These are phyloP conservation scores for Chaetura pelagica DNA, from an alignment of 2,113 vertebrate genomes.

Conservation along the genomic window DNA sequence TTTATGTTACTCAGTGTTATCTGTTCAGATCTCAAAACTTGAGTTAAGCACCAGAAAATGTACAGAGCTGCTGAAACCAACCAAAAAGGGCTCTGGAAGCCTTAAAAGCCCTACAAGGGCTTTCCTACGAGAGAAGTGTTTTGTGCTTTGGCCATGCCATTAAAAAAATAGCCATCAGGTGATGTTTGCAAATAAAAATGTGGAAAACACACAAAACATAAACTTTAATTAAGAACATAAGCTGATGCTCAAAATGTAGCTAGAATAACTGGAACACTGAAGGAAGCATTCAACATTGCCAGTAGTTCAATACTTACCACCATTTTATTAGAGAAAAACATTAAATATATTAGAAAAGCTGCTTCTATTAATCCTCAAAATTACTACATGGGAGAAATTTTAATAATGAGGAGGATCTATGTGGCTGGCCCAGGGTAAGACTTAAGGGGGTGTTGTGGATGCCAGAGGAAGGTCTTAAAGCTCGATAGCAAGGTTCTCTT, in stretches of 20 bases:
- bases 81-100: neutral
- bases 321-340: neutral
- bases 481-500: too few species aligned
- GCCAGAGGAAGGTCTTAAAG: too few species aligned
- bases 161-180: neutral
- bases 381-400: neutral
- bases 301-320: neutral
- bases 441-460: neutral
- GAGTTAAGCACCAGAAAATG: conserved; percentile 38
- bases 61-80: neutral
- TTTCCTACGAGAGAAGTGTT: neutral
- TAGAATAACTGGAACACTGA: neutral
- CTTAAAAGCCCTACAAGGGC: neutral
- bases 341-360: neutral
- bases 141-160: neutral
- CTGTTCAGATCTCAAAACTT: conserved; percentile 37
- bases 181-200: neutral
- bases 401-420: neutral
- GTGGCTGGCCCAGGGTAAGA: neutral
- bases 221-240: neutral
- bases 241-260: neutral
- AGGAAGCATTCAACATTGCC: neutral
- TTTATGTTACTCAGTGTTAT: conserved; percentile 36
- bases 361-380: neutral
- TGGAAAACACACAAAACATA: neutral